Evolutionary conservation across 2,797 vertebrate genomes (phyloP).

Genomic region (Pantherophis alleghaniensis): DNA sequence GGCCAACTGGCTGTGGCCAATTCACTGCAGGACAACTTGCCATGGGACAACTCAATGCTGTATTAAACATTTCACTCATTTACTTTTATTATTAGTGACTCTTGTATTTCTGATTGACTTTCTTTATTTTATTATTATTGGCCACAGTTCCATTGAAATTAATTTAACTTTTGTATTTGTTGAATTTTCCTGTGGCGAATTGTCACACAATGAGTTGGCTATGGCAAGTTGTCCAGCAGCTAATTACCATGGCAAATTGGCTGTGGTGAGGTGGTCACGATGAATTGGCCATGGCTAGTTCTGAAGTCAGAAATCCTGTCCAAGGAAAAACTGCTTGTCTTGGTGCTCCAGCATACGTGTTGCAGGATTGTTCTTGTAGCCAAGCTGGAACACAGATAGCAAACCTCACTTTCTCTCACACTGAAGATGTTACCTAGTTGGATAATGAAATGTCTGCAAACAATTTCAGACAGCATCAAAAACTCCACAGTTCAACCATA

Average conservation of each 20-base stretch:
- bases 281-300: not conserved
- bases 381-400: not conserved
- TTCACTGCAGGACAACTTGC: not conserved
- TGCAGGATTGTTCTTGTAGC: not conserved
- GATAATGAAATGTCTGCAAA: not conserved
- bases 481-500: not conserved
- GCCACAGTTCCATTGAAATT: not conserved
- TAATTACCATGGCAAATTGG: not conserved
- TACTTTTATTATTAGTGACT: not conserved
- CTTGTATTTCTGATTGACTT: not conserved
- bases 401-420: not conserved
- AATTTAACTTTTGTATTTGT: not conserved
- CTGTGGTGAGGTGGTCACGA: accelerated
- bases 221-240: not conserved
- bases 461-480: not conserved
- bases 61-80: not conserved
- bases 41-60: not conserved
- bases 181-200: not conserved
- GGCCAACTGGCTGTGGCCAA: not conserved
- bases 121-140: not conserved
- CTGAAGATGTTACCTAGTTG: not conserved
- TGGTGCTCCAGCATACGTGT: not conserved
- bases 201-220: not conserved
- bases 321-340: not conserved
- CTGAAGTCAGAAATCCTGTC: not conserved